Base-by-base conservation (phyloP, 1,140 invertebrate species). In the Drosophila nigrodunni region DNA sequence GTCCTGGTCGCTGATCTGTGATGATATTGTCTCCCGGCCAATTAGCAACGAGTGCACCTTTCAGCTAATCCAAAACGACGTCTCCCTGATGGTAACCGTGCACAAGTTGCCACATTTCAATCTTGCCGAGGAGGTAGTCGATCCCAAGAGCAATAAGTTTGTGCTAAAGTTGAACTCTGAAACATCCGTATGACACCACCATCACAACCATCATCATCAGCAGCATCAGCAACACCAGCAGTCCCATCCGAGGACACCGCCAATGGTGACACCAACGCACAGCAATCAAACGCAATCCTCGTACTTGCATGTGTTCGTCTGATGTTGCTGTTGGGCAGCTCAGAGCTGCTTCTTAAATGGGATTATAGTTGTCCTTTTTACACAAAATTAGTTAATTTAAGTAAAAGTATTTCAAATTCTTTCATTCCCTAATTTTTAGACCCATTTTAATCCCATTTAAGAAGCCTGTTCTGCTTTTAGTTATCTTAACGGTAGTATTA, bases 131-230 rank as follows among this genome's bases (percentile, higher is more conserved):
- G 97, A 99, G 93, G 96, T 99, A 0, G 96, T 99, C 13, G 97
- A 99, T 94, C 97, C 97, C 0, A 87, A 98, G 92, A 97, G 96
- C 73, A 99, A 99, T 93, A 97, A 98, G 82, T 99, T 99, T 95
- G 96, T 99, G 39, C 93, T 99, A 52, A 94, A 97, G 87, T 93
- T 99, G 1, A 99, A 98, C 92, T 99, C 98, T 0, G 98, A 99
- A 93, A 99, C 98, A 7, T 98, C 98, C 46, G 98, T 99, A 91
- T 99, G 96, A 96, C 91, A 92, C 61, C 82, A 90, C 41, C 77
- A 80, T 13, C 70, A 81, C 11, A 43, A 39, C 3, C 50, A 66
- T 13, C 49, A 67, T 30, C 52, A 57, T 21, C 11, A 39, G n/a
- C 49, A 67, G 15, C 52, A 57, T 21, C 11, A 39, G 9, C 18